phyloP scores from a whole-genome alignment of 2,113 vertebrate species.

The Chaenogobius annularis region DNA sequence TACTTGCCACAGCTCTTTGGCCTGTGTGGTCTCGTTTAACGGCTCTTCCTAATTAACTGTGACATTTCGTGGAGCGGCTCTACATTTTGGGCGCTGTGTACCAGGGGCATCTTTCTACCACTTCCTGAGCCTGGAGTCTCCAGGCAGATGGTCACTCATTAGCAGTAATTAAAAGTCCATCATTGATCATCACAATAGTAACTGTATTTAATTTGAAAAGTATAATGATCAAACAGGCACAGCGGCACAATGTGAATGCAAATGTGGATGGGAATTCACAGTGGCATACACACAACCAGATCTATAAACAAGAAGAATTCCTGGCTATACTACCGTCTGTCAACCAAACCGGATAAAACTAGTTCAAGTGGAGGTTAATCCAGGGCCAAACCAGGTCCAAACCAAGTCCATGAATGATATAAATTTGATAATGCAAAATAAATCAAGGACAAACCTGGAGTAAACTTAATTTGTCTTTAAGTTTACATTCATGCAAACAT shows the following conservation, averaged over 20 bases:
- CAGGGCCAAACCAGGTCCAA: neutral
- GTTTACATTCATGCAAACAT: no score
- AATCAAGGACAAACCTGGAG: neutral
- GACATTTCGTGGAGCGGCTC: constrained; percentile 54
- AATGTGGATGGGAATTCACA: constrained; percentile 51
- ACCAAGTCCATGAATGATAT: neutral
- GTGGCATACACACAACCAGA: constrained; percentile 19
- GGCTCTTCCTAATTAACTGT: constrained; percentile 53
- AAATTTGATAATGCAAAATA: neutral
- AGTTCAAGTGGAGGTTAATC: neutral
- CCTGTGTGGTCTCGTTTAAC: constrained; percentile 45
- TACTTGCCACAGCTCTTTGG: constrained; percentile 22
- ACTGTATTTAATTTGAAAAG: constrained; percentile 77
- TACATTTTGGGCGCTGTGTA: constrained; percentile 67
- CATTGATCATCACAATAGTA: constrained; percentile 81
- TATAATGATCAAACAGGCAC: constrained; percentile 75
- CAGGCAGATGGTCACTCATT: constrained; percentile 87
- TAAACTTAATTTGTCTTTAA: no score
- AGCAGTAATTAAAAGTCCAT: constrained; percentile 82
- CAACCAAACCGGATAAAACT: neutral
- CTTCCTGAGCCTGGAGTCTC: constrained; percentile 67
- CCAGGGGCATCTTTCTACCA: constrained; percentile 50
- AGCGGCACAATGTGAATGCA: constrained; percentile 64
- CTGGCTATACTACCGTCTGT: neutral
- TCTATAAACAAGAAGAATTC: neutral